Evolutionary conservation across 2,797 vertebrate genomes (phyloP), one percentile per base, ranked within the genome.

Genomic region (Peromyscus melanophrys): DNA sequence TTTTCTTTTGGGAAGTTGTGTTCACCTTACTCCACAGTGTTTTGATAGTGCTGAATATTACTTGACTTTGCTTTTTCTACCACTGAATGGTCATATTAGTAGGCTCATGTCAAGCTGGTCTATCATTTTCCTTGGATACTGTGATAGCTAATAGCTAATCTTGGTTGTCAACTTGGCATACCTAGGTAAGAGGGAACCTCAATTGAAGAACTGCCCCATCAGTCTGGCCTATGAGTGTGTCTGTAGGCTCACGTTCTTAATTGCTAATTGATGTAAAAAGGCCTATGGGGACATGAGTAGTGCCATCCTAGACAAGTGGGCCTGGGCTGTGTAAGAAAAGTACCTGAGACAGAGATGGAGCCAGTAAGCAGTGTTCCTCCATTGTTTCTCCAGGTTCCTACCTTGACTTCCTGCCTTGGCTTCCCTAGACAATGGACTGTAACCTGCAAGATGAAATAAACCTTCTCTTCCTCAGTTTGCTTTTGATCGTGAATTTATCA

Each of bases 51-150:
- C 71, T 92, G 63, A 87, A 75, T 61, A 43, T n/a, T 93, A 71
- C 83, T 23, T 71, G 83, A 46, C 43, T 57, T 88, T 77, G 90
- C 59, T 40, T 96, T 92, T 90, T 81, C 86, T 90, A 34, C 65
- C 52, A 88, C 6, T 34, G 49, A 17, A 67, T 92, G 46, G 6
- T 59, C 78, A 69, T 89, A 90, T 96, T 69, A 69, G 21, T 52
- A 94, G 37, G 76, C 21, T 49, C 52, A 43, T 65, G 37, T 57
- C 71, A 75, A 12, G n/a, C 37, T 86, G 67, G 7, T 81, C 71
- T n/a, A 59, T 34, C 11, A 8, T 37, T 76, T 92, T 97, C 61
- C n/a, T 46, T 75, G 16, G 37, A 82, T 78, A 73, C 49, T 14
- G 8, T 55, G 21, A 52, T 82, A 40, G 61, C 67, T 57, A n/a